Evolutionary conservation across 1,140 invertebrate species (phyloP), one percentile per base, ranked within the genome.

Genomic region (Lepidotrigona ventralis): DNA sequence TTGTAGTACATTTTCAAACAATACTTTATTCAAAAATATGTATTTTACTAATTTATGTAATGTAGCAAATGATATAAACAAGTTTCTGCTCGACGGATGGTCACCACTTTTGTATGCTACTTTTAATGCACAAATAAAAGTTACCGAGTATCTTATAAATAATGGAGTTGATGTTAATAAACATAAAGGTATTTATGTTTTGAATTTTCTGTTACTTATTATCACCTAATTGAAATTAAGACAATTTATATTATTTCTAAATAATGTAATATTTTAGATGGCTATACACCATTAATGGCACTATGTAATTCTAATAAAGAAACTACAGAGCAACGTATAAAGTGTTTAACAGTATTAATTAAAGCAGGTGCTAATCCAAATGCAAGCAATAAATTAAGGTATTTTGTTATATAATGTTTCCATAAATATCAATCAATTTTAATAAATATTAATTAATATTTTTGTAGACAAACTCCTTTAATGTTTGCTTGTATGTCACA

Each of bases 271-370:
- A 72, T 54, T 90, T 69, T 87, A 95, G 95, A 95, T 92, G 95
- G 94, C 29, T 94, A 93, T 51, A 95, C 95, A 51, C 95, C 95
- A 29, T 85, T 95, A 54, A 95, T 95, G 95, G 93, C 91, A 54
- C 78, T 94, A 29, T 93, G 91, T 29, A 88, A 77, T 83, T 90
- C 90, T 51, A 63, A 14, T 6, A 87, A 84, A 68, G 76, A 11
- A 73, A 71, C 72, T 19, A 29, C 72, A 51, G 86, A 91, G 51
- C 79, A 90, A 66, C 83, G 85, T 81, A 68, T 93, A 2, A 60
- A 88, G 53, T 93, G 93, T 75, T 89, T 94, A 75, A 72, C 76
- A 64, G 53, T 90, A 66, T 86, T 94, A 23, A 70, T 93, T 21
- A 12, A 90, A 77, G 90, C 88, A 26, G 86, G 89, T 56, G 92